Conservation (phyloP, 2,113 vertebrate species). For the Saccopteryx leptura region DNA sequence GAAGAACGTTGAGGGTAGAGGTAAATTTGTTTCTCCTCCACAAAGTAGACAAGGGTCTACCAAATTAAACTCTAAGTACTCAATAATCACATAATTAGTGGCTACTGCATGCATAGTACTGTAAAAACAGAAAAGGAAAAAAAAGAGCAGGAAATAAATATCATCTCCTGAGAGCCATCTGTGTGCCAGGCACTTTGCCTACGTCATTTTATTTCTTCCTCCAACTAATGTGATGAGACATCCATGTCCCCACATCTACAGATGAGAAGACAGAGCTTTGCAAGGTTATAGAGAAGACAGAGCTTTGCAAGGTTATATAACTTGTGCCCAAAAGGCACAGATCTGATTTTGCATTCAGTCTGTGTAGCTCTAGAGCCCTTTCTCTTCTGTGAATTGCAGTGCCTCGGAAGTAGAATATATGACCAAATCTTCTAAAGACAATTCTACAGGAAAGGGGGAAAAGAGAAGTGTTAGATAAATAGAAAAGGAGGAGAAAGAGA, state of each 20-base stretch:
- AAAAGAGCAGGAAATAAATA: neutral
- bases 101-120: neutral
- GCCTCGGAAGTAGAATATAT: neutral
- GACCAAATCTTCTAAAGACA: neutral
- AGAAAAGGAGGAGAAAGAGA: neutral
- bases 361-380: neutral
- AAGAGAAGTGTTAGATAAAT: neutral
- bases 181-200: neutral
- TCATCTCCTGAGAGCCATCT: neutral
- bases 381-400: neutral
- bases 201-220: constrained; percentile 22
- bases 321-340: neutral
- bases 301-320: neutral
- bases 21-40: neutral
- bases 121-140: constrained; percentile 12
- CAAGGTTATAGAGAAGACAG: too few relatives aligned
- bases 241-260: neutral
- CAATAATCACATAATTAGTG: neutral
- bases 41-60: neutral
- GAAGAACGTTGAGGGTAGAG: neutral
- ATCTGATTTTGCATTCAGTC: neutral
- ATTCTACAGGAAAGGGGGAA: neutral
- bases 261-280: neutral
- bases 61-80: constrained; percentile 40
- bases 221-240: neutral